Conservation (phyloP, 2,888 invertebrate species). For the Brachyptera risi region DNA sequence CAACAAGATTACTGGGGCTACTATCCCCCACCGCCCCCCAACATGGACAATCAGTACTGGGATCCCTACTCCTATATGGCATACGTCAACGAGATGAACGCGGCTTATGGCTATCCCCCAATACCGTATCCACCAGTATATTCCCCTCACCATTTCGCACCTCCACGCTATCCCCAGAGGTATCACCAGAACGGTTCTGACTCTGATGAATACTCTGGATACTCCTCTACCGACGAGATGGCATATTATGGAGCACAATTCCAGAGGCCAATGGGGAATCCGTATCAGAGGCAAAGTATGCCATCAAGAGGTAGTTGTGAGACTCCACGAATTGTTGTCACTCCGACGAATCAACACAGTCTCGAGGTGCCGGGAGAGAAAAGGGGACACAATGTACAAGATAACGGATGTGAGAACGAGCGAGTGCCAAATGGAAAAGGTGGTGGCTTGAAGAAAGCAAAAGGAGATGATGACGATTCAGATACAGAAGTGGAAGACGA, state of each 20-base stretch:
- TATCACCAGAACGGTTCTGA: conserved; percentile 29
- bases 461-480: conserved; percentile 35
- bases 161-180: conserved; percentile 35
- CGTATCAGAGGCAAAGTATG: no score
- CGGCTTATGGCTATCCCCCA: conserved; percentile 34
- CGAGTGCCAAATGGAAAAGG: neutral
- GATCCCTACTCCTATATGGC: conserved; percentile 38
- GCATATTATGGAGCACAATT: conserved; percentile 38
- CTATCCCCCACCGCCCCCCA: conserved; percentile 26
- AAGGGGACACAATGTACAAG: neutral
- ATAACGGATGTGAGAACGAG: neutral
- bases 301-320: neutral
- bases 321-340: neutral
- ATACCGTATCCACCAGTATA: conserved; percentile 29
- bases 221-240: conserved; percentile 48
- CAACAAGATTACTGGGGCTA: conserved; percentile 32
- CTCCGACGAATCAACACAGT: no score
- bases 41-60: conserved; percentile 34
- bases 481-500: conserved; percentile 40
- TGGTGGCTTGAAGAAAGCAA: neutral
- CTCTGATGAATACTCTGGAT: conserved; percentile 39
- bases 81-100: conserved; percentile 38
- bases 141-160: conserved; percentile 35
- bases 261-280: neutral
- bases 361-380: neutral